A percentile compares a stretch with the other conserved stretches of the same genome.
phyloP scores from a whole-genome alignment of 2,888 invertebrate genomes.

The Gortyna flavago region DNA sequence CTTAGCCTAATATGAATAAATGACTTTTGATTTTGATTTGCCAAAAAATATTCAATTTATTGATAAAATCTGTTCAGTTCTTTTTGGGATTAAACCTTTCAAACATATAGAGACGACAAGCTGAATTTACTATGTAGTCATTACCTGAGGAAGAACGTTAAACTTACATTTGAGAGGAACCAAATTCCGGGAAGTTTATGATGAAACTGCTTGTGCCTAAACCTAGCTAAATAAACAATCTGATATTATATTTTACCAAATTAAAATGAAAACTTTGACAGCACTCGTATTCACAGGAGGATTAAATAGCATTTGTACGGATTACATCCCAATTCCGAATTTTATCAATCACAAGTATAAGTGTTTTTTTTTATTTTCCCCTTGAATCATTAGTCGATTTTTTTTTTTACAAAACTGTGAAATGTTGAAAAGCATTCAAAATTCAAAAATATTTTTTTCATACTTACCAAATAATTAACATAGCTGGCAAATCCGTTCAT shows the following conservation, averaged over 20 bases:
- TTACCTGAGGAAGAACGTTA: background rate
- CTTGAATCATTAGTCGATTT: too few relatives aligned
- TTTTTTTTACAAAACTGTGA: background rate
- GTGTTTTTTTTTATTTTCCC: background rate
- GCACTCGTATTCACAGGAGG: background rate
- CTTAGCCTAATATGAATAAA: background rate
- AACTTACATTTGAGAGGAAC: background rate
- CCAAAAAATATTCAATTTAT: background rate
- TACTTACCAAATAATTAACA: constrained; percentile 61
- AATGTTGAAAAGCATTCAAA: background rate
- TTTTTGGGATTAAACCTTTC: background rate
- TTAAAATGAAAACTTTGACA: background rate
- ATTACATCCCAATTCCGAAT: constrained; percentile 1
- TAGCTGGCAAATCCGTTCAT: constrained; percentile 40
- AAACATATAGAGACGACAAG: background rate
- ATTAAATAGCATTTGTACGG: background rate
- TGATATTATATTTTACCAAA: background rate
- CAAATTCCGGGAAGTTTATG: background rate
- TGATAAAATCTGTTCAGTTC: background rate
- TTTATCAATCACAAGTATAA: background rate
- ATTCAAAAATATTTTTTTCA: background rate
- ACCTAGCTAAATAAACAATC: too few relatives aligned
- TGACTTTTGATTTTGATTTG: background rate
- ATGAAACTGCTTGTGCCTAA: background rate
- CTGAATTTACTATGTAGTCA: background rate